Conservation (phyloP, 2,113 vertebrate genomes). For the Ancistrus triradiatus region DNA sequence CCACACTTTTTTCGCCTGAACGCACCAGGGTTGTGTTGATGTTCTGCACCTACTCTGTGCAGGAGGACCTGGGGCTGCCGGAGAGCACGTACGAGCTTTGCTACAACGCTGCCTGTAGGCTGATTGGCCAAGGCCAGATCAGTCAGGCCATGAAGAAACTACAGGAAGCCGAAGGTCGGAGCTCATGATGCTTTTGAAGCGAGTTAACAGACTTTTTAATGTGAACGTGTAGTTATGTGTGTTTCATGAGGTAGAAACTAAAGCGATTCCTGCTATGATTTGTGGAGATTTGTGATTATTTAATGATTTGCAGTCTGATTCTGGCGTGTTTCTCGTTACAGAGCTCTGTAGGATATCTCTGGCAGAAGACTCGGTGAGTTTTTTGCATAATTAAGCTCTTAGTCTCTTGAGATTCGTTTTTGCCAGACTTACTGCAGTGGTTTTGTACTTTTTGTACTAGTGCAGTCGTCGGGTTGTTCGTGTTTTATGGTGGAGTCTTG, state of each 20-base stretch:
- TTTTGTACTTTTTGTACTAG: too few relatives aligned
- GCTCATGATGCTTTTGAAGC: not conserved
- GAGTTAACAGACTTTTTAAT: too few relatives aligned
- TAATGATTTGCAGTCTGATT: not conserved
- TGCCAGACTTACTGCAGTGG: too few relatives aligned
- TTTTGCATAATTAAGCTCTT: not conserved
- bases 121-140: constrained; percentile 87
- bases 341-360: constrained; percentile 86
- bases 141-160: constrained; percentile 84
- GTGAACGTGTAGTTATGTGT: not conserved
- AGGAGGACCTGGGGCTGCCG: constrained; percentile 89
- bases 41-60: too few relatives aligned
- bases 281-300: not conserved
- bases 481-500: too few relatives aligned
- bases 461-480: too few relatives aligned
- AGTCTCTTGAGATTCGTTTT: too few relatives aligned
- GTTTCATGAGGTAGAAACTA: too few relatives aligned
- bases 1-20: too few relatives aligned
- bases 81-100: constrained; percentile 92
- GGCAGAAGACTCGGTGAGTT: constrained; percentile 90
- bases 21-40: too few relatives aligned
- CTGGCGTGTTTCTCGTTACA: constrained; percentile 54
- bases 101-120: constrained; percentile 87
- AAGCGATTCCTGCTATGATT: not conserved
- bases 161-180: constrained; percentile 85